Evolutionary conservation across 2,113 vertebrate species (phyloP).

Genomic region (Labrus mixtus): DNA sequence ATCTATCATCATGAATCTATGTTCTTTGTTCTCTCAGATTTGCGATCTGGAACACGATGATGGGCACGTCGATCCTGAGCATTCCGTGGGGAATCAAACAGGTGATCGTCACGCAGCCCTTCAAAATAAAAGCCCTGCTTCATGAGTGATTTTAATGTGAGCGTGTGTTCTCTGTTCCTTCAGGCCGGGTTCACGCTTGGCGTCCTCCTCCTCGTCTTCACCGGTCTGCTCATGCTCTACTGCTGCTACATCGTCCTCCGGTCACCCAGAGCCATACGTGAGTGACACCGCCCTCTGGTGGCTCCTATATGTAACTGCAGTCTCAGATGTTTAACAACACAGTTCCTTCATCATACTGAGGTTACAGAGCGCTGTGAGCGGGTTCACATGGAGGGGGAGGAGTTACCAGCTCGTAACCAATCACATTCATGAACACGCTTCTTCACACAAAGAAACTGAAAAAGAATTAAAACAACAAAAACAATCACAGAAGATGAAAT

Average conservation of each 20-base stretch:
- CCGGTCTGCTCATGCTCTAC: conserved; percentile 93
- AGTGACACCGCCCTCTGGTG: conserved; percentile 63
- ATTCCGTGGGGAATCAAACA: conserved; percentile 99
- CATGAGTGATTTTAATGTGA: too few relatives aligned
- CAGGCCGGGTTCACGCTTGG: conserved; percentile 96
- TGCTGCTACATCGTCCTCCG: conserved; percentile 94
- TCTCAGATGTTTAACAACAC: too few relatives aligned
- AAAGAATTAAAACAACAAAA: too few relatives aligned
- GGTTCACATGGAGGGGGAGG: too few relatives aligned
- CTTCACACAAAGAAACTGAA: too few relatives aligned
- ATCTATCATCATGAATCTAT: too few relatives aligned
- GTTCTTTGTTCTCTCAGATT: conserved; percentile 85
- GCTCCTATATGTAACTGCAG: too few relatives aligned
- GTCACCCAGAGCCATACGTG: conserved; percentile 91
- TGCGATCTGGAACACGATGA: conserved; percentile 99
- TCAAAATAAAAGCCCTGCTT: background rate
- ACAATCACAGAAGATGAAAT: too few relatives aligned
- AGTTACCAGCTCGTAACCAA: too few relatives aligned
- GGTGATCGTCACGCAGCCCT: conserved; percentile 77
- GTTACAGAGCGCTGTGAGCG: too few relatives aligned
- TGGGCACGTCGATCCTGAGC: conserved; percentile 98
- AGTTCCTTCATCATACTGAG: too few relatives aligned
- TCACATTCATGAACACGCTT: too few relatives aligned
- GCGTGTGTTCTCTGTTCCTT: conserved; percentile 45
- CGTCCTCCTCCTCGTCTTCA: conserved; percentile 88